Evolutionary conservation across 1,140 invertebrate genomes (phyloP).

Genomic region (Neodiprion virginianus): DNA sequence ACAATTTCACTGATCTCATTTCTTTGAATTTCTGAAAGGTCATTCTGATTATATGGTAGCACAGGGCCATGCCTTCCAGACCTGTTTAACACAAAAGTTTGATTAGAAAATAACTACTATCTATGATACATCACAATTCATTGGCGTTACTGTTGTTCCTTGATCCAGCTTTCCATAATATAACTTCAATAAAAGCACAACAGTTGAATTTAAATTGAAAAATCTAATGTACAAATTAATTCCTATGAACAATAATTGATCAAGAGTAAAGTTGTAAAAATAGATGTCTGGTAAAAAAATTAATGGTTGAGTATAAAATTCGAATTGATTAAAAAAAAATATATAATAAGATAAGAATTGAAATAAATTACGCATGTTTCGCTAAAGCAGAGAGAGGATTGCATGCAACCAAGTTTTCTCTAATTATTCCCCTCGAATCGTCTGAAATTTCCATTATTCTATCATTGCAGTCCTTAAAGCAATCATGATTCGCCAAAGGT

Average conservation of each 20-base stretch:
- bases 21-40: too few relatives aligned
- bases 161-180: background rate
- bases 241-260: too few relatives aligned
- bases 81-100: background rate
- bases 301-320: background rate
- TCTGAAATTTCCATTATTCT: background rate
- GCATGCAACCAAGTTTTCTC: background rate
- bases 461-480: too few relatives aligned
- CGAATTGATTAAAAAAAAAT: background rate
- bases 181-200: background rate
- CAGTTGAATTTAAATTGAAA: background rate
- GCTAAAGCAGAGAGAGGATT: background rate
- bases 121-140: conserved; percentile 3
- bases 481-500: too few relatives aligned
- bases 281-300: background rate
- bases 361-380: conserved; percentile 3
- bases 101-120: background rate
- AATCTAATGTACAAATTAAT: background rate
- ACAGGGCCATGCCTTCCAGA: background rate
- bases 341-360: background rate
- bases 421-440: background rate
- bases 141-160: background rate
- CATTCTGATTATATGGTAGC: too few relatives aligned
- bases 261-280: background rate
- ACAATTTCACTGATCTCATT: too few relatives aligned